phyloP scores from a whole-genome alignment of 2,797 vertebrate species.

The Sibirionetta formosa region DNA sequence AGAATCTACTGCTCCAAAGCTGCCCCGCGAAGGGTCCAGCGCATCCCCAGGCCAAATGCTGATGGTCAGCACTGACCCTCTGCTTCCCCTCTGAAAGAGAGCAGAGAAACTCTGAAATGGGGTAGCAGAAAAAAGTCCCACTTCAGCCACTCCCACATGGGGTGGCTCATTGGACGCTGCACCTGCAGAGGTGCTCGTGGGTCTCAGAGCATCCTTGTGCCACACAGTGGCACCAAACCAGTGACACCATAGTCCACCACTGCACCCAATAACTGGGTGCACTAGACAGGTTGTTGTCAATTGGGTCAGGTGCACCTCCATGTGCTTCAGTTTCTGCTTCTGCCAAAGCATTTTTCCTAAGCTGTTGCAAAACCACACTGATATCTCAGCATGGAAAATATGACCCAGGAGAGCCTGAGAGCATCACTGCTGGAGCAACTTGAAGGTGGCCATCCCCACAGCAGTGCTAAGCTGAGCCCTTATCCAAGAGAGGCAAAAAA shows the following conservation, averaged over 20 bases:
- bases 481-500: background rate
- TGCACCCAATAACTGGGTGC: background rate
- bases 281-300: accelerated
- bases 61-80: background rate
- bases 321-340: constrained; percentile 15
- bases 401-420: background rate
- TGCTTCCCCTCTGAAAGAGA: background rate
- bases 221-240: background rate
- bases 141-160: background rate
- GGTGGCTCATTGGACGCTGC: accelerated
- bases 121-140: background rate
- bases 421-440: accelerated
- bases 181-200: accelerated
- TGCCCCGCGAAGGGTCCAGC: background rate
- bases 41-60: accelerated
- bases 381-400: background rate
- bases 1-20: background rate
- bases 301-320: accelerated
- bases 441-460: background rate
- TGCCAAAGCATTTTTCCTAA: background rate
- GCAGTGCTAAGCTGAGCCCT: background rate
- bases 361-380: accelerated
- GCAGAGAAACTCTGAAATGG: accelerated
- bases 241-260: background rate
- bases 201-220: accelerated